Evolutionary conservation across 2,113 vertebrate genomes (phyloP), one percentile per base, ranked within the genome.

Genomic region (Neomonachus schauinslandi): DNA sequence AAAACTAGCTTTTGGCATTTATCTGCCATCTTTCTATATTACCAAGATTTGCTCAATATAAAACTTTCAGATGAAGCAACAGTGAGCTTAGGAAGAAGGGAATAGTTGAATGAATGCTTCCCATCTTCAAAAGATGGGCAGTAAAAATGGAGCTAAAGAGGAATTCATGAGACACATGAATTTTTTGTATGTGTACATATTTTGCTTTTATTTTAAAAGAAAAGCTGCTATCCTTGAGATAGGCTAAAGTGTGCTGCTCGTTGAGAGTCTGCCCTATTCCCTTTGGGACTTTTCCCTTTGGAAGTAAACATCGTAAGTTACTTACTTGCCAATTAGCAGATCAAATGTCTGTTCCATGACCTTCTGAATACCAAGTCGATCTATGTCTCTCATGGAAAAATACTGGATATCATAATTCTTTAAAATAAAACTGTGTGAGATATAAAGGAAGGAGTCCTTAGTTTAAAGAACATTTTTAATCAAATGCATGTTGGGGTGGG

Each of bases 311-410:
- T 79, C 57, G 24, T 51, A 89, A 89, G 74, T 97, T 98, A 97
- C 95, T 98, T 99, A 99, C 99, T 99, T 99, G 93, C 99, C 97
- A 98, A 99, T 98, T 71, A 99, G 99, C 85, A 99, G 99, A 97
- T 99, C 99, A 53, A 99, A 98, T 15, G 99, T 99, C 97, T 99
- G 99, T 98, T 99, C 99, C 99, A 99, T 99, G 95, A 99, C 99
- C 97, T 99, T 99, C 76, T 99, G 99, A 97, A 99, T 99, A 97
- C 99, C 99, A 79, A 99, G 98, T 95, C 98, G 99, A 99, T 99
- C 99, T 8, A 99, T 99, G 55, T 99, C 99, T 94, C 99, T 99
- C 99, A 99, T 99, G 91, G 99, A 99, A 98, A 99, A 99, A 98
- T 99, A 99, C 94, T 99, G 99, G 97, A 99, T 99, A 57, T 99